Conservation (phyloP, 2,888 invertebrate species). For the Chymomyza amoena region DNA sequence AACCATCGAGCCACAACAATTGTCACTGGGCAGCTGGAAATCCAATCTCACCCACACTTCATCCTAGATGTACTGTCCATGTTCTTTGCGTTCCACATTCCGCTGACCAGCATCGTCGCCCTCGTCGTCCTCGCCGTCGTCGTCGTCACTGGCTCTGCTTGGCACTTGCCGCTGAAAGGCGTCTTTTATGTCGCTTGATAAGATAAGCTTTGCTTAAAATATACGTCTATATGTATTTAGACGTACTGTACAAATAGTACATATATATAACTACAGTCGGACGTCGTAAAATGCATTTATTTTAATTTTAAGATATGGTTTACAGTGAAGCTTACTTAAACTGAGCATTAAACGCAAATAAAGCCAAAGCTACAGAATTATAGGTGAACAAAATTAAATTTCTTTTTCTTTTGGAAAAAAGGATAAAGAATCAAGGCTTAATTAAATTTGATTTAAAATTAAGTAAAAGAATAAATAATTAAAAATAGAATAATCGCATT, state of each 20-base stretch:
- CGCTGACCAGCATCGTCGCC: not conserved
- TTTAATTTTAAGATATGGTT: not conserved
- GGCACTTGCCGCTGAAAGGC: slow-evolving; percentile 62
- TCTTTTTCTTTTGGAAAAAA: too few relatives aligned
- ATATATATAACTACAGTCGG: not conserved
- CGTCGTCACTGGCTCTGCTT: not conserved
- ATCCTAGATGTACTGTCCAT: not conserved
- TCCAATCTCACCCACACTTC: not conserved
- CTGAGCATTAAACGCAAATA: not conserved
- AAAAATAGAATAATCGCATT: too few relatives aligned
- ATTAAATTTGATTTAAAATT: too few relatives aligned
- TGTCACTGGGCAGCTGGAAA: slow-evolving; percentile 42
- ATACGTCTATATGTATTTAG: slow-evolving; percentile 41
- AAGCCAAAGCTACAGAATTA: too few relatives aligned
- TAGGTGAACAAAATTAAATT: too few relatives aligned
- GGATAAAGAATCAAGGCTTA: too few relatives aligned
- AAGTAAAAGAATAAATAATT: too few relatives aligned
- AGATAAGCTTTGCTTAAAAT: slow-evolving; percentile 72
- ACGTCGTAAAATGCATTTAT: not conserved
- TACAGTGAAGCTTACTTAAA: not conserved
- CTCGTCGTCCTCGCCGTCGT: not conserved
- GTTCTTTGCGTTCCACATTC: not conserved
- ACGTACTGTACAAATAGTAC: not conserved
- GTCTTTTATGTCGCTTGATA: slow-evolving; percentile 72
- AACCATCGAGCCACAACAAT: slow-evolving; percentile 41